phyloP scores from a whole-genome alignment of 2,113 vertebrate species.

The Axis porcinus region DNA sequence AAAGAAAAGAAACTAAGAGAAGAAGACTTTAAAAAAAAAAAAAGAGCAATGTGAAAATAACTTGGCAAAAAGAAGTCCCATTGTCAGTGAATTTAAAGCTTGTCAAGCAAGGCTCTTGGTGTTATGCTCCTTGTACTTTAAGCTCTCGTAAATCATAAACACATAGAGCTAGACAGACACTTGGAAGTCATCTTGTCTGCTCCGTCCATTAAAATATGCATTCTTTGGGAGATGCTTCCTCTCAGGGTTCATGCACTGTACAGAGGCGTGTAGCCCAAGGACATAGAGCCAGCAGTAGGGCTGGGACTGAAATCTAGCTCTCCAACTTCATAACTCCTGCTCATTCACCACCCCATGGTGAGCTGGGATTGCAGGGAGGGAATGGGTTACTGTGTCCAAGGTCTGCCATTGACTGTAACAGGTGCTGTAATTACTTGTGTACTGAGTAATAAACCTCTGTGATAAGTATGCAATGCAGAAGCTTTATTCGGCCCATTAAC shows the following conservation, averaged over 20 bases:
- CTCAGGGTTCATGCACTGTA: rapidly evolving
- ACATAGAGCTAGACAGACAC: not conserved
- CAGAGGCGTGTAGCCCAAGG: not conserved
- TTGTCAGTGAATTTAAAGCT: not conserved
- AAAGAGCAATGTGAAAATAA: not conserved
- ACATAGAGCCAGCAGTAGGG: not conserved
- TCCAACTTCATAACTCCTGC: not conserved
- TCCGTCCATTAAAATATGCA: not conserved
- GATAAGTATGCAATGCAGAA: not conserved
- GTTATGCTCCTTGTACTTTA: not conserved
- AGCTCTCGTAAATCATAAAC: not conserved
- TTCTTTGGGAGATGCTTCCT: not conserved
- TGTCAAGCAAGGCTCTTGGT: not conserved
- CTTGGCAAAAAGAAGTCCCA: not conserved
- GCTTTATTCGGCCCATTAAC: not conserved
- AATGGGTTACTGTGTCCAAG: not conserved
- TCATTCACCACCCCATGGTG: rapidly evolving
- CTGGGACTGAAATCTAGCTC: not conserved
- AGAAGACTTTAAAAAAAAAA: not conserved
- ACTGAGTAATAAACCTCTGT: not conserved
- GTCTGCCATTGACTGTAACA: not conserved
- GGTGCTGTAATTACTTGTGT: not conserved
- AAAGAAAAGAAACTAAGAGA: not conserved
- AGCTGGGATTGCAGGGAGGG: not conserved
- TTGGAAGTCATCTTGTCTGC: not conserved